Percentiles rank a stretch among this genome's conserved stretches.
These are phyloP conservation scores for Tinea semifulvella DNA, from an alignment of 2,888 invertebrate species.

Conservation along the genomic window DNA sequence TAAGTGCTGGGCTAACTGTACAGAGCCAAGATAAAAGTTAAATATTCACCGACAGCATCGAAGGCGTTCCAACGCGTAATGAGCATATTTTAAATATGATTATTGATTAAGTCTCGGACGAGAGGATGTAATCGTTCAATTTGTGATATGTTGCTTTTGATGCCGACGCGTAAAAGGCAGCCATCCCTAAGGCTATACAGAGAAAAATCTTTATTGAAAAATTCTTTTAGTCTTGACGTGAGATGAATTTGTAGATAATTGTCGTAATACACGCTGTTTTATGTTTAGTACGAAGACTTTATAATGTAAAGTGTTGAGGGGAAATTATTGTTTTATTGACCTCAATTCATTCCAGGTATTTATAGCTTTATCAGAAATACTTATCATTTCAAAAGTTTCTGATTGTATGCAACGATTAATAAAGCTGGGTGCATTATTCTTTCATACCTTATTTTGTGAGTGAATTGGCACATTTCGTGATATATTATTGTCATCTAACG, in stretches of 20 bases:
- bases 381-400: no score
- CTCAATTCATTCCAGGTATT: background rate
- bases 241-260: constrained; percentile 9
- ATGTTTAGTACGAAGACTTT: constrained; percentile 1
- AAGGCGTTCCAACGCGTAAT: constrained; percentile 51
- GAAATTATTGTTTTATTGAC: background rate
- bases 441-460: no score
- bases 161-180: background rate
- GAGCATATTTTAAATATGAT: constrained; percentile 29
- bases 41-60: constrained; percentile 52
- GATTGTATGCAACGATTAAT: no score
- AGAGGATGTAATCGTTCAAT: constrained; percentile 32
- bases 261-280: background rate
- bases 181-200: constrained; percentile 6
- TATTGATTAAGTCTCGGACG: constrained; percentile 27
- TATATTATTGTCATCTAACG: no score
- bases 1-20: constrained; percentile 51
- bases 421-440: no score
- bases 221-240: background rate
- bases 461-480: no score
- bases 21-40: constrained; percentile 33
- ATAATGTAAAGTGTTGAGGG: background rate
- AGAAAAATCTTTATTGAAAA: constrained; percentile 11
- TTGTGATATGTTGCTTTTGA: constrained; percentile 20
- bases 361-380: no score